Base-by-base conservation (phyloP, 2,797 vertebrate genomes). In the Lepus oiostolus region DNA sequence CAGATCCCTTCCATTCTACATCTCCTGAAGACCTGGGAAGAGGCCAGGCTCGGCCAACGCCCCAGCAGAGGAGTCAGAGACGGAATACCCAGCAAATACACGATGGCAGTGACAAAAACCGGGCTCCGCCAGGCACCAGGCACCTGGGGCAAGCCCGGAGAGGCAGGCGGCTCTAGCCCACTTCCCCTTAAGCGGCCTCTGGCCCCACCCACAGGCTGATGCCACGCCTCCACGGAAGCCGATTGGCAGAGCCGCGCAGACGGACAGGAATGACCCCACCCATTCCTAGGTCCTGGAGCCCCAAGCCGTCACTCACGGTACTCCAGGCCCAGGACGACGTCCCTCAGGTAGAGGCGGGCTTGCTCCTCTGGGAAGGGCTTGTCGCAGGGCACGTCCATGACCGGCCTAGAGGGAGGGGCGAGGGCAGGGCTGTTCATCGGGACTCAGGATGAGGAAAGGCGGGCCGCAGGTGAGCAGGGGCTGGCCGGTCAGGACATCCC, bases 321-420 rank as follows among this genome's bases (percentile, higher is more conserved):
- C 97, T 99, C 99, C 0, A 99, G 99, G 95, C 99, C 99, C 97
- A 99, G 98, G 96, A 99, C 98, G 72, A 99, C 98, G 94, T 99
- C 99, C 98, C 99, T 98, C 98, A 99, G 99, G 98, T 99, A 99
- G 68, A 98, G 96, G 65, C 99, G 98, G 9, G 99, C 99, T 98
- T 99, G 99, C 76, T 99, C 99, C 97, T 99, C 99, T 0, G 98
- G 98, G 97, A 99, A 99, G 35, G 99, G 99, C 84, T 95, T 97
- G 38, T 99, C 99, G 7, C 99, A 98, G 7, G 99, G 99, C 10
- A 99, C 99, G 95, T 99, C 99, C 99, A 99, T 99, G 95, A 99
- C 99, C 0, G 99, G 99, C 87, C 99, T 99, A 81, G 14, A n/a
- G 58, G 83, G 85, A 77, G 62, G 80, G 62, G 81, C 19, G 32